Evolutionary conservation across 2,113 vertebrate genomes (phyloP).

Genomic region (Phaethon lepturus): DNA sequence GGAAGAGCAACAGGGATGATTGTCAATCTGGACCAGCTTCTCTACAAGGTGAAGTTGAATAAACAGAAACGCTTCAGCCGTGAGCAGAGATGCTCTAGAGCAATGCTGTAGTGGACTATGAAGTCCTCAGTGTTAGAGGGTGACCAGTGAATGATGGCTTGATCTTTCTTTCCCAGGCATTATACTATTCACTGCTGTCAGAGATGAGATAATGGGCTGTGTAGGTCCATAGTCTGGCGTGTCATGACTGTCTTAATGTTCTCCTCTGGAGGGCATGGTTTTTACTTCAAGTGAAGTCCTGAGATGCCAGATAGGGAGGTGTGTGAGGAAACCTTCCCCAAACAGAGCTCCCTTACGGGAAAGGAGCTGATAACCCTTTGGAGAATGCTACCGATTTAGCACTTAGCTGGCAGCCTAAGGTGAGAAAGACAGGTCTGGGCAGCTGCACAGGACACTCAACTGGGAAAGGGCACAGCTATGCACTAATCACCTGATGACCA

Average conservation of each 20-base stretch:
- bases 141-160: neutral
- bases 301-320: neutral
- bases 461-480: neutral
- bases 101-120: neutral
- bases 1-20: neutral
- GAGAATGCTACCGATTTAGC: neutral
- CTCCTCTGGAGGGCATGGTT: neutral
- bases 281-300: neutral
- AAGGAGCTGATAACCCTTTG: constrained; percentile 9
- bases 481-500: neutral
- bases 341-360: neutral
- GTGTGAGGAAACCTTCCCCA: neutral
- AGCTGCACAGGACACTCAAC: neutral
- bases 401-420: neutral
- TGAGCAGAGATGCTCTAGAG: neutral
- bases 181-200: neutral
- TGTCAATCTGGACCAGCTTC: neutral
- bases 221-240: neutral
- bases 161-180: neutral
- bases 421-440: constrained; percentile 8
- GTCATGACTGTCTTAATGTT: neutral
- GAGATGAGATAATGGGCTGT: neutral
- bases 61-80: neutral
- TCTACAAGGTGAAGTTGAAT: neutral
- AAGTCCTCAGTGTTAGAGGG: neutral